Conservation (phyloP, 2,113 vertebrate species). For the Halcyon senegalensis region DNA sequence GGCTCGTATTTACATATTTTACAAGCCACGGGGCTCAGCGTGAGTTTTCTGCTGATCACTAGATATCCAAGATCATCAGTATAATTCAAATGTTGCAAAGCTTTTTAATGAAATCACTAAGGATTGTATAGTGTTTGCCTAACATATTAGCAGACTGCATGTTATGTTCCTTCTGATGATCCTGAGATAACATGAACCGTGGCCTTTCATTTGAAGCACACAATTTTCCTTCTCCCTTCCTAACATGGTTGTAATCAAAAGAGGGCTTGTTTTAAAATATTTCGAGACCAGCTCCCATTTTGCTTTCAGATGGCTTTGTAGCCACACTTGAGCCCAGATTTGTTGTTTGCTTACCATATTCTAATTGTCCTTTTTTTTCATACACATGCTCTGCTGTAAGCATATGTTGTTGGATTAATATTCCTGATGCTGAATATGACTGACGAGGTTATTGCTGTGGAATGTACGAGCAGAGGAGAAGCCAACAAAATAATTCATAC, state of each 20-base stretch:
- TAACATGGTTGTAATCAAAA: neutral
- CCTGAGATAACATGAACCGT: neutral
- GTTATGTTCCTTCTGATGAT: neutral
- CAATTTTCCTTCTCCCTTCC: neutral
- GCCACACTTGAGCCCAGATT: neutral
- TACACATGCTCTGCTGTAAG: neutral
- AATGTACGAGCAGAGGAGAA: neutral
- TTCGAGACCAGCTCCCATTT: neutral
- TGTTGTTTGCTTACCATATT: neutral
- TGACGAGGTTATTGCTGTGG: neutral
- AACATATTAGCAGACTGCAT: neutral
- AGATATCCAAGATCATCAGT: neutral
- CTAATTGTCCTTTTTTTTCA: neutral
- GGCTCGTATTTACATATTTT: neutral
- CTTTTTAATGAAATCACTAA: neutral
- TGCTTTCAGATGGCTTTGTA: neutral
- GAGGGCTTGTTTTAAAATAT: neutral
- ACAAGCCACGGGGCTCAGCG: accelerated
- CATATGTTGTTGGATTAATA: neutral
- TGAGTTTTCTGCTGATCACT: neutral
- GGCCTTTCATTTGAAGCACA: neutral
- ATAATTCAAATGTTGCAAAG: neutral
- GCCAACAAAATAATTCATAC: neutral
- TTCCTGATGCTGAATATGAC: neutral
- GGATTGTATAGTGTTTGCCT: neutral